phyloP scores from a whole-genome alignment of 2,888 invertebrate genomes.

The Heteropelma amictum region DNA sequence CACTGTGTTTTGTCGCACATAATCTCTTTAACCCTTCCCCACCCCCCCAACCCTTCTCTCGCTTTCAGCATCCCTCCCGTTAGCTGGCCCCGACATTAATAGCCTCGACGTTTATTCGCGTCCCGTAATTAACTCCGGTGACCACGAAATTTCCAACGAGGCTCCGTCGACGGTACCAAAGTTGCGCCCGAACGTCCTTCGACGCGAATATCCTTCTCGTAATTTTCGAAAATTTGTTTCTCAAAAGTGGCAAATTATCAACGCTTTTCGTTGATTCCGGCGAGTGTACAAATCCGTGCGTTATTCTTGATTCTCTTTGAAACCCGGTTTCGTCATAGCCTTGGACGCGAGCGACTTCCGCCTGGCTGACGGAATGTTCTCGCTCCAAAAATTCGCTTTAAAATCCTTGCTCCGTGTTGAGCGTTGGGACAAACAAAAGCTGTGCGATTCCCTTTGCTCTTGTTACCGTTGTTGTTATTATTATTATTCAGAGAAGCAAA shows the following conservation, averaged over 20 bases:
- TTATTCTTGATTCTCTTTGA: no score
- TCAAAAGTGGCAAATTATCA: no score
- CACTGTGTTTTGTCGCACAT: conserved; percentile 62
- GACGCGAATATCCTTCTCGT: no score
- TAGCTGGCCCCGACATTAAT: conserved; percentile 66
- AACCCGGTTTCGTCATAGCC: not conserved
- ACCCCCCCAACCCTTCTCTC: not conserved
- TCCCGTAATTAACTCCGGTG: conserved; percentile 71
- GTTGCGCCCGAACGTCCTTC: no score
- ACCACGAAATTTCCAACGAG: conserved; percentile 68
- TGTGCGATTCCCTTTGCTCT: not conserved
- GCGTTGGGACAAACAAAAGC: conserved; percentile 37
- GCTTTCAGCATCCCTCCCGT: conserved; percentile 20
- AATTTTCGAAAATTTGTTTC: no score
- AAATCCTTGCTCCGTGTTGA: conserved; percentile 44
- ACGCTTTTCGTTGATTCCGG: no score
- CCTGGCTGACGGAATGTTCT: not conserved
- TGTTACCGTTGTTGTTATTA: not conserved
- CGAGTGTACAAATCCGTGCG: no score
- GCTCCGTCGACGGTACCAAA: no score
- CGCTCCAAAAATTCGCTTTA: conserved; percentile 25
- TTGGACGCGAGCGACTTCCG: no score
- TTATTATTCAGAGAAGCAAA: conserved; percentile 22
- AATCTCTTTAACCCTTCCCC: no score
- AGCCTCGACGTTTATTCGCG: conserved; percentile 61